Evolutionary conservation across 2,888 invertebrate genomes (phyloP).

Genomic region (Aporophyla nigra): DNA sequence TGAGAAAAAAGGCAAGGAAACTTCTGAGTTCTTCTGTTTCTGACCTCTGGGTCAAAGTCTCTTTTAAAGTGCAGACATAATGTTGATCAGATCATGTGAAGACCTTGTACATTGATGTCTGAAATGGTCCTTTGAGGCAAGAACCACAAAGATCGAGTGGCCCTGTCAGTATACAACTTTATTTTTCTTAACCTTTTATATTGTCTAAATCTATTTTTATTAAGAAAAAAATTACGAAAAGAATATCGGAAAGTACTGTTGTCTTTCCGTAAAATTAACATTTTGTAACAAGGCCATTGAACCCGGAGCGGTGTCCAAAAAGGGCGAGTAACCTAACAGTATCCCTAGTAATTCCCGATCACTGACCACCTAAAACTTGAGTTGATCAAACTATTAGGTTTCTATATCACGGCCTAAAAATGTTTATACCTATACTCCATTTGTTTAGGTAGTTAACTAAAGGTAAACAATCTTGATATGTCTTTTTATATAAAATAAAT

Average conservation of each 20-base stretch:
- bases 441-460: too few species aligned
- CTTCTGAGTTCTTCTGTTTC: too few species aligned
- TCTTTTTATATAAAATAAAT: too few species aligned
- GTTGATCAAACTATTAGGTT: neutral
- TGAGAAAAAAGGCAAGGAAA: too few species aligned
- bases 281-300: constrained; percentile 5
- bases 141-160: too few species aligned
- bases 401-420: neutral
- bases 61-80: too few species aligned
- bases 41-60: too few species aligned
- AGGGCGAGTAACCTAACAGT: neutral
- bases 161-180: too few species aligned
- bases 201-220: neutral
- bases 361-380: neutral
- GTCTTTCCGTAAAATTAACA: neutral
- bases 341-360: neutral
- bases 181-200: neutral
- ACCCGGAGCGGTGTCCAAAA: neutral
- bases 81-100: too few species aligned
- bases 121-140: too few species aligned
- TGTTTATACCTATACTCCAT: neutral
- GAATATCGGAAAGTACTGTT: neutral
- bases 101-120: too few species aligned
- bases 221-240: neutral
- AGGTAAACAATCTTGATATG: too few species aligned